phyloP scores from a whole-genome alignment of 1,140 invertebrate genomes.

The Laupala kohalensis region DNA sequence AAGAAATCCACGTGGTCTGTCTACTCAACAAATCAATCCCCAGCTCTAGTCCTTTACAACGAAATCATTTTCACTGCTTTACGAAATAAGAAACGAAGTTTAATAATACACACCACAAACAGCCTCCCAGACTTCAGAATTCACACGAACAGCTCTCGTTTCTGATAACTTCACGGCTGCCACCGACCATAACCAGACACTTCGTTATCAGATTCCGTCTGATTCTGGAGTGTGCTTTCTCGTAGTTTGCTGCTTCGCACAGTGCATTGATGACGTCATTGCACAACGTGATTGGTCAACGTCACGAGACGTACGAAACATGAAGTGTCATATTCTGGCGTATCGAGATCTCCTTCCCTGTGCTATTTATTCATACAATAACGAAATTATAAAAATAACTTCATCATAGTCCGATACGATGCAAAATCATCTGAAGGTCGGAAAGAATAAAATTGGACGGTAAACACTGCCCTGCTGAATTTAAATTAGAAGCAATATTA shows the following conservation, averaged over 20 bases:
- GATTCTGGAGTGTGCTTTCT: background rate
- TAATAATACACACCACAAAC: background rate
- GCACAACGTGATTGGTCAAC: background rate
- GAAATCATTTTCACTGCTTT: too few relatives aligned
- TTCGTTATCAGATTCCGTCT: background rate
- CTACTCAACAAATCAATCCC: background rate
- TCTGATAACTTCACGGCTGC: background rate
- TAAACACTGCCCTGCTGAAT: background rate
- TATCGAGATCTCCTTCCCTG: too few relatives aligned
- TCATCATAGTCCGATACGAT: too few relatives aligned
- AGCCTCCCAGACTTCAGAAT: background rate
- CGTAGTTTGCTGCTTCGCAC: background rate
- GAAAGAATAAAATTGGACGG: background rate
- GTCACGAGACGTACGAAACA: background rate
- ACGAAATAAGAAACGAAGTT: background rate
- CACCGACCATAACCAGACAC: background rate
- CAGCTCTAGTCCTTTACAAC: too few relatives aligned
- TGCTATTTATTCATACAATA: too few relatives aligned
- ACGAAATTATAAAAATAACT: too few relatives aligned
- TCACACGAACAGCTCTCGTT: background rate
- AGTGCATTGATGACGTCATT: background rate
- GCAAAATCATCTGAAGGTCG: too few relatives aligned
- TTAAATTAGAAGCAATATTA: background rate
- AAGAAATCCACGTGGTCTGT: background rate
- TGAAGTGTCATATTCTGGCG: too few relatives aligned